These are phyloP conservation scores for Phasia obesa DNA, from an alignment of 2,888 invertebrate genomes.

Conservation along the genomic window DNA sequence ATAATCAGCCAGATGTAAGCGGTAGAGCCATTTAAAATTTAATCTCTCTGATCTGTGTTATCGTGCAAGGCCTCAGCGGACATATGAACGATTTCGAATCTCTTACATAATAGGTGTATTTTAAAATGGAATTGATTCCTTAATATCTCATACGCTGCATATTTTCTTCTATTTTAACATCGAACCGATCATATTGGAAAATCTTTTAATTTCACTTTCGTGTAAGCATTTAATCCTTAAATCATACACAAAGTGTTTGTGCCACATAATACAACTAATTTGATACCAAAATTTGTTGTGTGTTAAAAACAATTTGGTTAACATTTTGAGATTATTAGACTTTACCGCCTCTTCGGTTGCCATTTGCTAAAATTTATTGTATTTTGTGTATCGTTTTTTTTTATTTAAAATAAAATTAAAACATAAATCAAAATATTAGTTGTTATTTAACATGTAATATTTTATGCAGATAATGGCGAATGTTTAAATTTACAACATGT, in stretches of 20 bases:
- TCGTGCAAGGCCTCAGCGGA: too few relatives aligned
- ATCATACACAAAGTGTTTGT: slow-evolving; percentile 6
- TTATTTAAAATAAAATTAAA: slow-evolving; percentile 57
- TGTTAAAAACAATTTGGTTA: slow-evolving; percentile 35
- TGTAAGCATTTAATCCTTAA: slow-evolving; percentile 13
- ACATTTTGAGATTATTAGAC: slow-evolving; percentile 29
- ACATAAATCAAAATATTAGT: slow-evolving; percentile 69
- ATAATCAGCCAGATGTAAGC: too few relatives aligned
- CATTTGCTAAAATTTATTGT: slow-evolving; percentile 41
- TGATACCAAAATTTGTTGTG: slow-evolving; percentile 8
- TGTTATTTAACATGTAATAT: slow-evolving; percentile 69
- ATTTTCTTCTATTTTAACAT: too few relatives aligned
- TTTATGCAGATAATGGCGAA: slow-evolving; percentile 67
- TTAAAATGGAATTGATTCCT: too few relatives aligned
- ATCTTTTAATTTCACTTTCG: too few relatives aligned
- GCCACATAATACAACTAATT: slow-evolving; percentile 3
- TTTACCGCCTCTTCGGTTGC: slow-evolving; percentile 27
- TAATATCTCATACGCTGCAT: too few relatives aligned
- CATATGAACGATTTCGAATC: too few relatives aligned
- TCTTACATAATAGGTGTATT: too few relatives aligned
- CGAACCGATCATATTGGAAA: too few relatives aligned
- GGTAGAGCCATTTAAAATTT: too few relatives aligned
- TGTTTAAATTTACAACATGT: slow-evolving; percentile 64
- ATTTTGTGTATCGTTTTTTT: slow-evolving; percentile 9
- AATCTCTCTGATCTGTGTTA: too few relatives aligned